These are phyloP conservation scores for Echeneis naucrates DNA, from an alignment of 2,797 vertebrate genomes.

Conservation along the genomic window DNA sequence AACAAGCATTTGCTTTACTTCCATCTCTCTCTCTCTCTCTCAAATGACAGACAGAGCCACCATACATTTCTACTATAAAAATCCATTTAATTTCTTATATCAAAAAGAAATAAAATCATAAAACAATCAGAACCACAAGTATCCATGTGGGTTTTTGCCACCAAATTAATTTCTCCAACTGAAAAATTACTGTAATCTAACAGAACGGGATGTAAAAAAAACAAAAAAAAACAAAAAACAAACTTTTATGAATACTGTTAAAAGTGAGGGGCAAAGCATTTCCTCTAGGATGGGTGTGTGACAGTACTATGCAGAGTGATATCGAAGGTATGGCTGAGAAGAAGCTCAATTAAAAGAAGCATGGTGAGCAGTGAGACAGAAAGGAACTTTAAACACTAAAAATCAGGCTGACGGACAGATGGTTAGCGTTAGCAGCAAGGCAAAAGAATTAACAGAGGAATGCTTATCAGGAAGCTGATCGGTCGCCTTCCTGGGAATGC, in stretches of 20 bases:
- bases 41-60: constrained; percentile 84
- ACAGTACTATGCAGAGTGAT: constrained; percentile 82
- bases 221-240: background rate
- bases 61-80: constrained; percentile 90
- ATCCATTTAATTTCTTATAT: constrained; percentile 89
- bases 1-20: constrained; percentile 52
- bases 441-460: constrained; percentile 76
- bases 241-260: constrained; percentile 76
- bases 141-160: constrained; percentile 80
- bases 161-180: constrained; percentile 76
- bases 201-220: constrained; percentile 58
- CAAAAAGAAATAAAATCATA: constrained; percentile 82
- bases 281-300: constrained; percentile 60
- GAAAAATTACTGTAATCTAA: constrained; percentile 73
- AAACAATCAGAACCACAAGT: constrained; percentile 84
- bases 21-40: constrained; percentile 81
- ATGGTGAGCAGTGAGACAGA: constrained; percentile 53
- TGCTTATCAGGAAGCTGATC: constrained; percentile 70
- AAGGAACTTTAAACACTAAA: constrained; percentile 57
- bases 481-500: constrained; percentile 66
- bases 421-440: constrained; percentile 83
- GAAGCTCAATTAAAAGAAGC: constrained; percentile 76
- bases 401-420: constrained; percentile 64
- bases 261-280: constrained; percentile 60
- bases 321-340: constrained; percentile 68